Evolutionary conservation across 2,888 invertebrate genomes (phyloP), one percentile per base, ranked within the genome.

Genomic region (Kuschelorhynchus macadamiae): DNA sequence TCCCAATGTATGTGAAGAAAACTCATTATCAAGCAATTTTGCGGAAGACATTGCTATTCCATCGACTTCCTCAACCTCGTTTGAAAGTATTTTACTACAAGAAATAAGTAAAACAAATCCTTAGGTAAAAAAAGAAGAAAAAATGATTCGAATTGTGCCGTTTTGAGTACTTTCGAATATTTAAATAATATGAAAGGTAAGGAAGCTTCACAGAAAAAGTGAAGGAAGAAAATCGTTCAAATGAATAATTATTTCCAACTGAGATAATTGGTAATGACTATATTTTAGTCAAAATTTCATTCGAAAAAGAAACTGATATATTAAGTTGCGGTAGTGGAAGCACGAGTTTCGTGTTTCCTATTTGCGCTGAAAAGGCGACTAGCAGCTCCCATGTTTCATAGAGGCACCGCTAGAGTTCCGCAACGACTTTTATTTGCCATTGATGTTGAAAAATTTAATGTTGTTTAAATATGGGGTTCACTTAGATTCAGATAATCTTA

Each of bases 241-340:
- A n/a, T 16, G 17, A 47, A 7, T 32, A 57, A 2, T 25, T 47
- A 12, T 2, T 20, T 63, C 3, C 30, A 17, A 56, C 25, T 55
- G 63, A 20, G 14, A 63, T 63, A 14, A 52, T 1, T n/a, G 17
- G 21, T 49, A 21, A 16, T 11, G 65, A 59, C 42, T 64, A 46
- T 47, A 49, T 61, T 61, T 33, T 63, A 25, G 47, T 63, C 11
- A 55, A 55, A 42, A 55, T 63, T 50, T 20, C 20, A 47, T 56
- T 46, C 41, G 56, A 63, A 33, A 63, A 36, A 63, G 12, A 56
- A 63, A 18, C 1, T 41, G 14, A 9, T 46, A 20, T 33, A 46
- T 55, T 63, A 56, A 44, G 46, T 63, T n/a, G 55, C 56, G 25
- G 2, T 20, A 39, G 50, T 61, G 21, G 21, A 33, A 49, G 9